Evolutionary conservation across 1,140 invertebrate genomes (phyloP).

Genomic region (Lerema accius): DNA sequence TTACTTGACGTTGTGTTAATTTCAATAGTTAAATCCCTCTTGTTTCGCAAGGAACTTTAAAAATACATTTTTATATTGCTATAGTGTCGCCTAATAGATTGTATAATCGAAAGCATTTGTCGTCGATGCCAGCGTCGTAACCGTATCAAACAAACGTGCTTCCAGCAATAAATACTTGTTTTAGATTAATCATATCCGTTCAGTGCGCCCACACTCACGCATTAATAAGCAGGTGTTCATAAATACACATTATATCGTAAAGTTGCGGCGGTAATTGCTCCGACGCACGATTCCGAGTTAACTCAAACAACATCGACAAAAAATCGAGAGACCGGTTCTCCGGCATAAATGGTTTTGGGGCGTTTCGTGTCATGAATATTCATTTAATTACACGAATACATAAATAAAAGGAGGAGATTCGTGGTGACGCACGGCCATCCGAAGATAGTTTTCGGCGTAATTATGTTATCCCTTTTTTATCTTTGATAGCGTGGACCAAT

Average conservation of each 20-base stretch:
- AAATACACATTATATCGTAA: constrained; percentile 65
- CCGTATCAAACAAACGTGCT: constrained; percentile 52
- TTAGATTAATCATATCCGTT: constrained; percentile 70
- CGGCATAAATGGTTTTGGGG: constrained; percentile 69
- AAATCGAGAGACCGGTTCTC: constrained; percentile 68
- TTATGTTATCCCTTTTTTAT: constrained; percentile 40
- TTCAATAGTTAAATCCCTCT: background rate
- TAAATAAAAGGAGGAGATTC: constrained; percentile 56
- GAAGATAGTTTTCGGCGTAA: constrained; percentile 52
- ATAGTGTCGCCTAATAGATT: background rate
- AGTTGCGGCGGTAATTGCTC: constrained; percentile 62
- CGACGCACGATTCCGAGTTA: constrained; percentile 59
- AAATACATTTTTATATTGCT: background rate
- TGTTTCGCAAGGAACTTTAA: background rate
- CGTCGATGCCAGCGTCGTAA: constrained; percentile 41
- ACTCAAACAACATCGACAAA: constrained; percentile 67
- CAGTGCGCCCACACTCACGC: constrained; percentile 59
- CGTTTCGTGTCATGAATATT: constrained; percentile 74
- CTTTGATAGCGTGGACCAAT: no score
- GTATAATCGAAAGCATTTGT: constrained; percentile 14
- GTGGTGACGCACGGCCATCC: constrained; percentile 66
- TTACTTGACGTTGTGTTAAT: background rate
- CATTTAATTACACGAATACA: constrained; percentile 63
- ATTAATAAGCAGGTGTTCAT: constrained; percentile 69
- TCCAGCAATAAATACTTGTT: constrained; percentile 60